Conservation (phyloP, 2,888 invertebrate genomes). For the Spisula subtruncata region DNA sequence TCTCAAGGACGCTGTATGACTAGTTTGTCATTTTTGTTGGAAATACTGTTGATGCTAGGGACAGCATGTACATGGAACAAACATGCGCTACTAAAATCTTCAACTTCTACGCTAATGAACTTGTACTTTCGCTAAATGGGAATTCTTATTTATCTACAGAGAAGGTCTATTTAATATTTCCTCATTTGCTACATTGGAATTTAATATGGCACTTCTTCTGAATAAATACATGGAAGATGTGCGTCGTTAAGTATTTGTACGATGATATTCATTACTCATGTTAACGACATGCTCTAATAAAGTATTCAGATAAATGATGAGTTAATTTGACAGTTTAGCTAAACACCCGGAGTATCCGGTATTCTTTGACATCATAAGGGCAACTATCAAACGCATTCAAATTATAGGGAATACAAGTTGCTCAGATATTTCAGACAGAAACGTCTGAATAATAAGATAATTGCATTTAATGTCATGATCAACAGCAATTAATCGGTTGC, state of each 20-base stretch:
- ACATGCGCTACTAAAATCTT: too few relatives aligned
- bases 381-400: background rate
- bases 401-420: background rate
- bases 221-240: too few relatives aligned
- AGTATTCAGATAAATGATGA: background rate
- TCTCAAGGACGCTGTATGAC: too few relatives aligned
- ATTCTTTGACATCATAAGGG: background rate
- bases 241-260: background rate
- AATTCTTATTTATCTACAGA: too few relatives aligned
- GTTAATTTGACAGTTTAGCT: constrained; percentile 1
- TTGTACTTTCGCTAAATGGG: too few relatives aligned
- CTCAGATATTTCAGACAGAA: background rate
- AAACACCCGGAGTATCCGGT: background rate
- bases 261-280: background rate
- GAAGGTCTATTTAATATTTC: too few relatives aligned
- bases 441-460: background rate
- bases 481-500: background rate
- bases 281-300: background rate
- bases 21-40: too few relatives aligned
- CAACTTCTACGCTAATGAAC: too few relatives aligned
- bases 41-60: too few relatives aligned
- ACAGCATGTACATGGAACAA: too few relatives aligned
- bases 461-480: background rate
- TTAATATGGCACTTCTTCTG: background rate
- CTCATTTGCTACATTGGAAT: too few relatives aligned